Base-by-base conservation (phyloP, 2,797 vertebrate species). In the Myotis myotis region DNA sequence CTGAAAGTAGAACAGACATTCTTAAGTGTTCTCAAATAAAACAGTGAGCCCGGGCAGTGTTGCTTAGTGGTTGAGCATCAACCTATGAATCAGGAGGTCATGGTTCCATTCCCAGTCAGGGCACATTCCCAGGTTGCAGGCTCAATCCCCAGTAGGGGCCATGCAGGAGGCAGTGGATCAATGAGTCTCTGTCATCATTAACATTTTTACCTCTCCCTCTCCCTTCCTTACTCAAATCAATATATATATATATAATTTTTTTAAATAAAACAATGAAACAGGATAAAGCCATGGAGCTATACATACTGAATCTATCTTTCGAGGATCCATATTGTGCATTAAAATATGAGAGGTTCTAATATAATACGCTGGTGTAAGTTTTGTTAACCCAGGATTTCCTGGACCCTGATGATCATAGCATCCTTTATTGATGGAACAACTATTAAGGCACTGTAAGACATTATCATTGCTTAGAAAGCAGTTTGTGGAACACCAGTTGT, bases 281-380 rank as follows among this genome's bases (percentile, higher is more conserved):
- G 55, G 2, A 88, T 82, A 83, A 82, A 64, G 64, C 83, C 80
- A 51, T 36, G 41, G 15, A 93, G 64, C 51, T 80, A 55, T 84
- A 15, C 16, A 25, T 28, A 51, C 19, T 22, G 15, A 90, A 79
- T 93, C 36, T 97, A 47, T 66, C 33, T 94, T 81, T 79, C 16
- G 15, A 44, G 88, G 79, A 94, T 44, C 87, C 28, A n/a, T 88
- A 9, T 20, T 90, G n/a, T 66, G 66, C 57, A 88, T 85, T 93
- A 86, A 90, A 93, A 79, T 86, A 33, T 10, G 22, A 71, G 68
- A 60, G 75, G 60, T 47, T 62, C 19, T 57, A 19, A 55, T 49
- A 33, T 16, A 55, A 91, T 60, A 41, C 5, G 62, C 20, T 30
- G 47, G 41, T 53, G 51, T 82, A 55, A 33, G 19, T 47, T 53